Evolutionary conservation across 1,140 invertebrate genomes (phyloP), one percentile per base, ranked within the genome.

Genomic region (Cydia splendana): DNA sequence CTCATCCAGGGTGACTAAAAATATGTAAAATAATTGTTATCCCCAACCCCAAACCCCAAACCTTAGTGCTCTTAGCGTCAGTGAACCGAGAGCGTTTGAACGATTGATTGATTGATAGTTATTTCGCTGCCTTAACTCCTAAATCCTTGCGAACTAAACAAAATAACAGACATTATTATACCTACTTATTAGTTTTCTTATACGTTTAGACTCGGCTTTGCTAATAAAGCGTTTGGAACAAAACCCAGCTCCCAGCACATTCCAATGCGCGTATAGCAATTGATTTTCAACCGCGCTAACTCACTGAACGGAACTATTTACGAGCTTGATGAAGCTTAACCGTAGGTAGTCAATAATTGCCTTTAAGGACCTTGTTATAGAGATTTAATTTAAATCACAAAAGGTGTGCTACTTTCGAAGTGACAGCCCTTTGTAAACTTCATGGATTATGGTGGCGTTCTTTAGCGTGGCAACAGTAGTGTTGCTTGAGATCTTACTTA

Each of bases 201-300:
- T 18, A 57, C 4, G 5, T 18, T 4, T 57, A 7, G 53, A 53
- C n/a, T 53, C n/a, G 2, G 15, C 51, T 38, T 38, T 5, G 45
- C 45, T 48, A 48, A 0, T 48, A 48, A 57, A 57, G 53, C 53
- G 12, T 7, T 57, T 0, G 15, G 15, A 57, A 57, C 7, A 10
- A 57, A n/a, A 57, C 28, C 30, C 65, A 69, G 65, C 24, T 28
- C 30, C 65, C 65, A n/a, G 65, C 30, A 28, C 65, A 69, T 69
- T 15, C 65, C 65, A 28, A n/a, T 69, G 65, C 65, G 28, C 65
- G 65, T 34, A n/a, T n/a, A 12, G 65, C 65, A 69, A 69, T 69
- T 69, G 65, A 69, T 69, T 69, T 69, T 28, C 65, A 48, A 15
- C 45, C 30, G 28, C 30, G 28, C n/a, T 57, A 15, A 48, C 45